Conservation (phyloP, 2,113 vertebrate genomes). For the Aegithalos caudatus region DNA sequence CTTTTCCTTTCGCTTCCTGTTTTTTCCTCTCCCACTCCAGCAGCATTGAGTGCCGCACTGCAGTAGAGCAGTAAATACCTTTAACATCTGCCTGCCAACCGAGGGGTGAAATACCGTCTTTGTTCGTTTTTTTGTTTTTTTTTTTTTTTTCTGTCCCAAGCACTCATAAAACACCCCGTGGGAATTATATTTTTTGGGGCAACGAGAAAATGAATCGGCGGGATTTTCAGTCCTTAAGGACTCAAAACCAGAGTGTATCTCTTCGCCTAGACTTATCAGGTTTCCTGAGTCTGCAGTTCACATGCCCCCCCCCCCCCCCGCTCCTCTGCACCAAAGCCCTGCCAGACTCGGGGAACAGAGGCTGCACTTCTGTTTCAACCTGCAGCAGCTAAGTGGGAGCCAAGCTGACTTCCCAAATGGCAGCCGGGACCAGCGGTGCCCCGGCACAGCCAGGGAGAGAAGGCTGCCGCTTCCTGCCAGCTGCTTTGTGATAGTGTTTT, state of each 20-base stretch:
- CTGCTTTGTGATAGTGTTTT: background rate
- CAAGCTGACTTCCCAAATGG: background rate
- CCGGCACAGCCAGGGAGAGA: background rate
- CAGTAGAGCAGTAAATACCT: constrained; percentile 98
- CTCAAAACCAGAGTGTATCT: background rate
- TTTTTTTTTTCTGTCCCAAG: constrained; percentile 47
- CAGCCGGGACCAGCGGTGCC: background rate
- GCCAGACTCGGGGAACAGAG: background rate
- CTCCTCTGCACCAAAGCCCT: background rate
- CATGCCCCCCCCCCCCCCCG: background rate
- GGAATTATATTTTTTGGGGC: constrained; percentile 29
- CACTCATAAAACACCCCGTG: constrained; percentile 57
- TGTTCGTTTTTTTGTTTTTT: constrained; percentile 80
- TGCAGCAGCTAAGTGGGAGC: background rate
- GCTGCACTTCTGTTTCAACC: background rate
- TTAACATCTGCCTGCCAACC: constrained; percentile 98
- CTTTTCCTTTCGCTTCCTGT: constrained; percentile 75
- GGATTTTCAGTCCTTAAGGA: background rate
- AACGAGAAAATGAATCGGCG: background rate
- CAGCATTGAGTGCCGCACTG: constrained; percentile 86
- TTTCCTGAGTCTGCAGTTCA: background rate
- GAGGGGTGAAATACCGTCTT: constrained; percentile 98
- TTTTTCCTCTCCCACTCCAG: constrained; percentile 51
- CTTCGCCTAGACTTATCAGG: background rate
- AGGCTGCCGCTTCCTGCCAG: background rate